phyloP scores from a whole-genome alignment of 2,888 invertebrate genomes.

The Acronicta alni region DNA sequence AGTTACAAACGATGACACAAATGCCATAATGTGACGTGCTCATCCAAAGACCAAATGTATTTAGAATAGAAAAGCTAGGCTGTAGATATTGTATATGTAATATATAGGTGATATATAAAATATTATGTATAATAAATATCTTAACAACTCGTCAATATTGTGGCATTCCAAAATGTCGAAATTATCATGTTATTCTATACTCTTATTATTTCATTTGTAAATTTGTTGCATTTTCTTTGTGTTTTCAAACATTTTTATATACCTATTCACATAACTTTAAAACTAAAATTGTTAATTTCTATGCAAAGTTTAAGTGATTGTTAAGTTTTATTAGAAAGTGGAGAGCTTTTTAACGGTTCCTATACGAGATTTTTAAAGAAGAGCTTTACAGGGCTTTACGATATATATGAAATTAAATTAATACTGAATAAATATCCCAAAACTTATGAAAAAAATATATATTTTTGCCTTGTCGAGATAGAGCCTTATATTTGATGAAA shows the following conservation, averaged over 20 bases:
- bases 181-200: conserved; percentile 59
- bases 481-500: conserved; percentile 76
- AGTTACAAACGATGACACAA: conserved; percentile 81
- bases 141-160: conserved; percentile 69
- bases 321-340: conserved; percentile 72
- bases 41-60: conserved; percentile 89
- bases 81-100: conserved; percentile 80
- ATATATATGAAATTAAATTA: conserved; percentile 51
- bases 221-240: conserved; percentile 67
- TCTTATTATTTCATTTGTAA: conserved; percentile 53
- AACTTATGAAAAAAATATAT: conserved; percentile 63
- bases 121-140: conserved; percentile 64
- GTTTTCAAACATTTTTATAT: conserved; percentile 49
- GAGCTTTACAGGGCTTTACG: conserved; percentile 65
- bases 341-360: conserved; percentile 75
- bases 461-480: conserved; percentile 77
- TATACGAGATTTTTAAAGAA: conserved; percentile 68
- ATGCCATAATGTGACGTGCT: conserved; percentile 86
- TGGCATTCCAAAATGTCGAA: conserved; percentile 73
- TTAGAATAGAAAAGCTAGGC: conserved; percentile 84
- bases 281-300: conserved; percentile 73
- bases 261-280: conserved; percentile 67
- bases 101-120: conserved; percentile 74
- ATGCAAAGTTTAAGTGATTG: conserved; percentile 79
- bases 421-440: conserved; percentile 56